phyloP scores from a whole-genome alignment of 2,888 invertebrate species.

The Eubasilissa splendida region DNA sequence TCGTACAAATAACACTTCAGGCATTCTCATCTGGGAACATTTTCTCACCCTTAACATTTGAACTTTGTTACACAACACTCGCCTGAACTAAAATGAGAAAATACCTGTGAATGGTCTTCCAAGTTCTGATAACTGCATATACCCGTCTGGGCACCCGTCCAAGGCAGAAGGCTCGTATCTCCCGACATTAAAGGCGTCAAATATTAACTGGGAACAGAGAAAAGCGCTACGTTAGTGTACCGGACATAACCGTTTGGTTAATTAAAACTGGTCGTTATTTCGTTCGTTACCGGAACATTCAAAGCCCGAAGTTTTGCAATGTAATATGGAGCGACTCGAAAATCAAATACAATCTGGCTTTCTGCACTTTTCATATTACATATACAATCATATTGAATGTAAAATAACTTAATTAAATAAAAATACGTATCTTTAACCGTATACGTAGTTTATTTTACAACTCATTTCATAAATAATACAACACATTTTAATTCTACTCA shows the following conservation, averaged over 20 bases:
- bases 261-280: conserved; percentile 35
- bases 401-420: no score
- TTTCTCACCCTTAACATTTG: no score
- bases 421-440: no score
- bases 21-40: no score
- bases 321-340: not conserved
- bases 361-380: no score
- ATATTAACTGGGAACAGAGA: conserved; percentile 76
- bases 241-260: conserved; percentile 16
- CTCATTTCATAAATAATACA: no score
- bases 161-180: conserved; percentile 82
- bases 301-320: conserved; percentile 14
- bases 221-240: conserved; percentile 31
- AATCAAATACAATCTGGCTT: no score
- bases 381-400: no score
- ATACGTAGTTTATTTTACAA: no score
- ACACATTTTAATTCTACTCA: no score
- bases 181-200: conserved; percentile 91
- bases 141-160: conserved; percentile 90
- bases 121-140: conserved; percentile 89
- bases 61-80: no score
- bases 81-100: not conserved
- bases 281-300: conserved; percentile 22
- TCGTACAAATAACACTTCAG: no score
- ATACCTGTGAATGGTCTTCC: conserved; percentile 83